Conservation (phyloP, 2,113 vertebrate genomes). For the Misgurnus mizolepis region DNA sequence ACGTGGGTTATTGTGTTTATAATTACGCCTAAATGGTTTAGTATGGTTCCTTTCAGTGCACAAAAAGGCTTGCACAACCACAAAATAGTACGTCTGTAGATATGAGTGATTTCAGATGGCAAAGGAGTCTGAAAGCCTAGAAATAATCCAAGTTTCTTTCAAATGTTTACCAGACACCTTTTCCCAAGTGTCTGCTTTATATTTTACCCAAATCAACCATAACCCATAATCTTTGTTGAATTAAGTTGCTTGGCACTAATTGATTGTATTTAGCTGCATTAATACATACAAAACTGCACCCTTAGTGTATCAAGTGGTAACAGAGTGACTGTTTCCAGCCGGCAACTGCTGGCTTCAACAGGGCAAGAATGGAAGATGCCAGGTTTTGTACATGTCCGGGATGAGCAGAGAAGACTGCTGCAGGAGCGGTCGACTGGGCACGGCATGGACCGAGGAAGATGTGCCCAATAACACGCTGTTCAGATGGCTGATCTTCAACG, state of each 20-base stretch:
- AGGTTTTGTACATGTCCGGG: constrained; percentile 85
- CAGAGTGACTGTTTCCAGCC: constrained; percentile 70
- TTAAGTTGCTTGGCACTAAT: not conserved
- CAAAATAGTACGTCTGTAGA: not conserved
- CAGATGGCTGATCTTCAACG: constrained; percentile 89
- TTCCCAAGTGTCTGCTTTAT: not conserved
- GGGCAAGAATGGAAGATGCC: constrained; percentile 86
- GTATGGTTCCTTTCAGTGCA: not conserved
- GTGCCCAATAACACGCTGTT: constrained; percentile 86
- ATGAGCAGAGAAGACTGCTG: constrained; percentile 88
- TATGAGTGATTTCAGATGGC: constrained; percentile 28
- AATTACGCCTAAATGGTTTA: not conserved
- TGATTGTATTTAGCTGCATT: not conserved
- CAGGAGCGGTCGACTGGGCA: constrained; percentile 80
- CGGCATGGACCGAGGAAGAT: constrained; percentile 87
- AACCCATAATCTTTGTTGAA: not conserved
- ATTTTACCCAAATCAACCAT: not conserved
- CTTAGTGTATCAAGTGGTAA: not conserved
- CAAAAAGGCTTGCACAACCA: constrained; percentile 9
- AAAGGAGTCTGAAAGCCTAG: not conserved
- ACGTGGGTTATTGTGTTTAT: not conserved
- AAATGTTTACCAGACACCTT: not conserved
- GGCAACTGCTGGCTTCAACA: constrained; percentile 92
- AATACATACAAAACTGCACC: too few relatives aligned
- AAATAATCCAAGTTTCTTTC: not conserved